Evolutionary conservation across 1,140 invertebrate species (phyloP).

Genomic region (Gyrodactylus salaris): DNA sequence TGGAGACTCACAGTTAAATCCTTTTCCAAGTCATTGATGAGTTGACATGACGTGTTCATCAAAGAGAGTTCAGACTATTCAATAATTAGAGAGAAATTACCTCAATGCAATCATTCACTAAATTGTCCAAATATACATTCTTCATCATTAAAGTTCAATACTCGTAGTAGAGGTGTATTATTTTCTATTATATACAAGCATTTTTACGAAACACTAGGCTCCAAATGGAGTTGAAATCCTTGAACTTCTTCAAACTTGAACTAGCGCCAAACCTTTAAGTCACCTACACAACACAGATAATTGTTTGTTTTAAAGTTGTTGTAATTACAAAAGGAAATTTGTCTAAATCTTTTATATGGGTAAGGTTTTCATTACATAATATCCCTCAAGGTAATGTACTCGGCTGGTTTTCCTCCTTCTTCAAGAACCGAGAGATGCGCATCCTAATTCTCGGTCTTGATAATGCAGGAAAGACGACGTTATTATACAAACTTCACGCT

Average conservation of each 20-base stretch:
- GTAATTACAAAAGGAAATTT: not conserved
- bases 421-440: conserved; percentile 72
- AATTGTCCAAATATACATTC: not conserved
- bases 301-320: not conserved
- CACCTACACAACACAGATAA: not conserved
- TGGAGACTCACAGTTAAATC: not conserved
- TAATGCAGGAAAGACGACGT: conserved; percentile 66
- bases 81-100: not conserved
- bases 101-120: not conserved
- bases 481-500: conserved; percentile 81
- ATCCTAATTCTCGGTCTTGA: conserved; percentile 88
- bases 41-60: not conserved
- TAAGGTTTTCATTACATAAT: not conserved
- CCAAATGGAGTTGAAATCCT: too few species aligned
- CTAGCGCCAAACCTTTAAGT: not conserved
- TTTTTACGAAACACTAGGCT: too few species aligned
- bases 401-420: conserved; percentile 62
- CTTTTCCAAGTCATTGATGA: not conserved
- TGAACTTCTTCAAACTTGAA: too few species aligned
- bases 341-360: not conserved
- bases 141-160: not conserved
- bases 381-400: conserved; percentile 23
- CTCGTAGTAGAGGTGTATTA: too few species aligned
- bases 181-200: too few species aligned
- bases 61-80: not conserved